Evolutionary conservation across 2,113 vertebrate species (phyloP).

Genomic region (Montifringilla adamsi): DNA sequence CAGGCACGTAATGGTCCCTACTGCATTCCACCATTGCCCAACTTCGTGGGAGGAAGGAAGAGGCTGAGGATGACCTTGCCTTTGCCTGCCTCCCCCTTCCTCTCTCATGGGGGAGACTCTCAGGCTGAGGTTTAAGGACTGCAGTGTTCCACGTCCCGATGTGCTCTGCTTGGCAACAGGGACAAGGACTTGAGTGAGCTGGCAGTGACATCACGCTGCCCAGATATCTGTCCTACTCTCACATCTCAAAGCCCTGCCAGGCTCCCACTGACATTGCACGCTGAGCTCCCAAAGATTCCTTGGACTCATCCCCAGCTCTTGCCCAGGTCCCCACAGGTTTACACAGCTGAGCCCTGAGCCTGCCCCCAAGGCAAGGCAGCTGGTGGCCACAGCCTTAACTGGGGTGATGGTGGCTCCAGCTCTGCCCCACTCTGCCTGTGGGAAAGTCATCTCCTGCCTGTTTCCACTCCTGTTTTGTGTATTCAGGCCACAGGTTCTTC

Average conservation of each 20-base stretch:
- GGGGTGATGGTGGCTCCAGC: not conserved
- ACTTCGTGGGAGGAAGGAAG: not conserved
- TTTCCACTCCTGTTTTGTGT: conserved; percentile 58
- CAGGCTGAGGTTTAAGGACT: not conserved
- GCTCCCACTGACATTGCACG: fast-evolving
- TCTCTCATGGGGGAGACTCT: not conserved
- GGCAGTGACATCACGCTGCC: fast-evolving
- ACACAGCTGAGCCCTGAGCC: not conserved
- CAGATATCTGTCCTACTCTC: not conserved
- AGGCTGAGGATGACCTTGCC: not conserved
- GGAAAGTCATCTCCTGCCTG: conserved; percentile 4
- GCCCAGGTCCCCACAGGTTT: not conserved
- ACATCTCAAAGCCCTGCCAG: not conserved
- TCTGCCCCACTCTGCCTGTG: conserved; percentile 36
- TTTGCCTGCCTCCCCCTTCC: not conserved
- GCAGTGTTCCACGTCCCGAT: fast-evolving
- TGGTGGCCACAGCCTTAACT: not conserved
- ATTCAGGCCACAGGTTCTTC: conserved; percentile 44
- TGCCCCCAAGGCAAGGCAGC: not conserved
- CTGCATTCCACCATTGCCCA: not conserved
- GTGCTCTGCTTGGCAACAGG: not conserved
- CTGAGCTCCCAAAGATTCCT: not conserved
- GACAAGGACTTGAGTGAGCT: not conserved
- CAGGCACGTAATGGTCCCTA: fast-evolving
- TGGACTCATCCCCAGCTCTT: not conserved